Evolutionary conservation across 2,797 vertebrate species (phyloP).

Genomic region (Lerista edwardsae): DNA sequence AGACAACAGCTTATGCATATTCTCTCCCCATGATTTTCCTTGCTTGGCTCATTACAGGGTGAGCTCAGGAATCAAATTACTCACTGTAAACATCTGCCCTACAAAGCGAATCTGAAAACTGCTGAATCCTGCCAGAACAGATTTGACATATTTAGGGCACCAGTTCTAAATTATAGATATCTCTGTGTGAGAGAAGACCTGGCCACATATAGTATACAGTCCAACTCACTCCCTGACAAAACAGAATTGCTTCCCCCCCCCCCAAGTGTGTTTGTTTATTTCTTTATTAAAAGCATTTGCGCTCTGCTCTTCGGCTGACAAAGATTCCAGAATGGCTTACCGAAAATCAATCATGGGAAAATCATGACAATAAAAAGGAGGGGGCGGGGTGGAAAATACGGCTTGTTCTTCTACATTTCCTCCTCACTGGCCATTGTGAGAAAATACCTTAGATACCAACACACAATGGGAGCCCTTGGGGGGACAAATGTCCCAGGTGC

Average conservation of each 20-base stretch:
- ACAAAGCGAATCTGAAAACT: slow-evolving; percentile 34
- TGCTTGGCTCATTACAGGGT: slow-evolving; percentile 30
- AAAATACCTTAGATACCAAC: too few relatives aligned
- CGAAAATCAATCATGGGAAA: too few relatives aligned
- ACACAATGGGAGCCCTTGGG: too few relatives aligned
- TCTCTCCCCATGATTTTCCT: slow-evolving; percentile 25
- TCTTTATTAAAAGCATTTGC: too few relatives aligned
- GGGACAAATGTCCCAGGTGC: too few relatives aligned
- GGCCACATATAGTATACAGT: background rate
- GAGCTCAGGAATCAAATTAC: slow-evolving; percentile 24
- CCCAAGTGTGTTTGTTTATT: background rate
- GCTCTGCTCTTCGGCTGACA: too few relatives aligned
- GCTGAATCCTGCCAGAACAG: slow-evolving; percentile 23
- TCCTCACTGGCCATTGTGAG: too few relatives aligned
- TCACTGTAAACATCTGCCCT: slow-evolving; percentile 15
- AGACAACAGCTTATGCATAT: slow-evolving; percentile 25
- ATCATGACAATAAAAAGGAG: too few relatives aligned
- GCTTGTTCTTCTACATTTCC: background rate
- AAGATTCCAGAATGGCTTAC: too few relatives aligned
- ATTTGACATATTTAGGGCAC: slow-evolving; percentile 24
- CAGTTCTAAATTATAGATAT: slow-evolving; percentile 17
- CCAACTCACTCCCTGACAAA: background rate
- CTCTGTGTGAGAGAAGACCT: slow-evolving; percentile 7
- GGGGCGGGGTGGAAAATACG: too few relatives aligned
- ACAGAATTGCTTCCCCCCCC: background rate